These are phyloP conservation scores for Sebastes steindachneri DNA, from an alignment of 2,797 vertebrate species.

Conservation along the genomic window DNA sequence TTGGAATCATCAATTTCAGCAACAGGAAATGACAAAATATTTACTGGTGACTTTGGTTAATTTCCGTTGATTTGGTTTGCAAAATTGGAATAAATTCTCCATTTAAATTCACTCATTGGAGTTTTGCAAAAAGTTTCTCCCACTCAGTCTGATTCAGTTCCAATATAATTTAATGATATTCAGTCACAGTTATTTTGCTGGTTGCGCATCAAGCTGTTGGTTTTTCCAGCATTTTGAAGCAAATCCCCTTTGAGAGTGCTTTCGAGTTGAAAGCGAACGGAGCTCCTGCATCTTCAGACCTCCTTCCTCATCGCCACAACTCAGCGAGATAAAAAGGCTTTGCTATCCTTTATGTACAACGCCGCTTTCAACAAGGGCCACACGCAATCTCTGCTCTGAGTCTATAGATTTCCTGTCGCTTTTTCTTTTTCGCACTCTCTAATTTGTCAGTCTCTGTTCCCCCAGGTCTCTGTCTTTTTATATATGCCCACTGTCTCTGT, in stretches of 20 bases:
- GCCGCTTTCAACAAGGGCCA: conserved; percentile 55
- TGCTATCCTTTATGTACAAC: conserved; percentile 60
- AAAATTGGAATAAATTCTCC: conserved; percentile 22
- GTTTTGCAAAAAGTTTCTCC: conserved; percentile 5
- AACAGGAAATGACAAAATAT: background rate
- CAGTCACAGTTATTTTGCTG: conserved; percentile 13
- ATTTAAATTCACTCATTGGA: background rate
- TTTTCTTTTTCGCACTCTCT: conserved; percentile 53
- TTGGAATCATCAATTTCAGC: background rate
- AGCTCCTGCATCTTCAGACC: conserved; percentile 44
- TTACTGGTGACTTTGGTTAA: background rate
- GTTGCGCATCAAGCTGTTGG: conserved; percentile 9
- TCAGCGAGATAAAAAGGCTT: conserved; percentile 59
- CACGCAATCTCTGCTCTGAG: conserved; percentile 48
- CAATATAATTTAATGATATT: conserved; percentile 7
- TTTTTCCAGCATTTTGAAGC: conserved; percentile 31
- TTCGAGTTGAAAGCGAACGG: conserved; percentile 42
- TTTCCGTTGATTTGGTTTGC: background rate
- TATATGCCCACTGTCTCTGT: conserved; percentile 16
- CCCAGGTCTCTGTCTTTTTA: conserved; percentile 43
- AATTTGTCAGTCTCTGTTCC: conserved; percentile 62
- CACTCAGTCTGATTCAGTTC: conserved; percentile 3
- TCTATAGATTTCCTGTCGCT: conserved; percentile 68
- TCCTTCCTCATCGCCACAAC: conserved; percentile 44
- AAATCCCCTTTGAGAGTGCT: conserved; percentile 40